Conservation (phyloP, 2,113 vertebrate species). For the Meles meles region DNA sequence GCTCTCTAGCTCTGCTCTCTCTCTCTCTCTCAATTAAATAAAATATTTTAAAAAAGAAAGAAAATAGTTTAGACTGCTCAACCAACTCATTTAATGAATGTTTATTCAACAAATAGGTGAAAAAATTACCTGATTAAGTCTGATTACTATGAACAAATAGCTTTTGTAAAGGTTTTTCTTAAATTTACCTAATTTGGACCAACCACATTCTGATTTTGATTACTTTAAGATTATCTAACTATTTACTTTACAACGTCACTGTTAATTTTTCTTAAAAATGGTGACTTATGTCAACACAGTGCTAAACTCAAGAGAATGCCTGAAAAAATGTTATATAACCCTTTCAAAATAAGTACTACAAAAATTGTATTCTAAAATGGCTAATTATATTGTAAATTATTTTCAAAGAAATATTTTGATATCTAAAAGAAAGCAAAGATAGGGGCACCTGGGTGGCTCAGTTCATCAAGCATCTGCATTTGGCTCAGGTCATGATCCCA, state of each 20-base stretch:
- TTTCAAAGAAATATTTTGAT: neutral
- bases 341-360: neutral
- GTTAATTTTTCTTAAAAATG: neutral
- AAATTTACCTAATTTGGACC: neutral
- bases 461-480: neutral
- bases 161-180: neutral
- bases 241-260: neutral
- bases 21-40: no score
- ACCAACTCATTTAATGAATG: neutral
- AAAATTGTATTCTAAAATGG: neutral
- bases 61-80: neutral
- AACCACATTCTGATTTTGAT: neutral
- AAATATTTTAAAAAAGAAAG: no score
- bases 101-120: neutral
- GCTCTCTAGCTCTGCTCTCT: no score
- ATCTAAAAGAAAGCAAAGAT: constrained; percentile 10
- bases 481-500: neutral
- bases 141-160: neutral
- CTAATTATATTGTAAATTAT: neutral
- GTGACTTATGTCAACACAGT: neutral
- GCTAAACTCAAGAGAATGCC: neutral
- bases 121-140: neutral
- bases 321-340: neutral
- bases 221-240: neutral
- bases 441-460: neutral